A percentile compares a stretch with the other conserved stretches of the same genome.
Evolutionary conservation across 2,888 invertebrate genomes (phyloP).

Genomic region (Helleia helle): DNA sequence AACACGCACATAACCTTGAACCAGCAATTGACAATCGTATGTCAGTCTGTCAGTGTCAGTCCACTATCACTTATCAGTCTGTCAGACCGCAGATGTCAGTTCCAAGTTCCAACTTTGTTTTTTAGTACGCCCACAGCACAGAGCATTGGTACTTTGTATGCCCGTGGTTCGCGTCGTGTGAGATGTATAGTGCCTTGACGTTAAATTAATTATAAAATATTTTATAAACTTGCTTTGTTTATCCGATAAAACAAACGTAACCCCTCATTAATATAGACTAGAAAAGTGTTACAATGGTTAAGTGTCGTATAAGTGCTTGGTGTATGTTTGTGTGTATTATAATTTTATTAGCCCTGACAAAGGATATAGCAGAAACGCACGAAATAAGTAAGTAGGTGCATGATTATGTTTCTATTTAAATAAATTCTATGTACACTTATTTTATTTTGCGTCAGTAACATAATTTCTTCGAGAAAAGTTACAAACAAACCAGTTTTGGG

Average conservation of each 20-base stretch:
- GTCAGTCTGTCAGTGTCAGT: no score
- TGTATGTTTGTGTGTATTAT: constrained; percentile 47
- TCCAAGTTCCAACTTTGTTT: no score
- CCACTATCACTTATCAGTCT: no score
- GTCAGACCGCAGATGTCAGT: no score
- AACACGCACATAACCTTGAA: no score
- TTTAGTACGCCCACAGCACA: no score
- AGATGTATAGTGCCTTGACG: constrained; percentile 12
- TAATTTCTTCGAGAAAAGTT: not conserved
- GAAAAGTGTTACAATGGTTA: constrained; percentile 46
- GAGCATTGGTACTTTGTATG: no score
- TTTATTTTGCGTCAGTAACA: not conserved
- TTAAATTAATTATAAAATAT: constrained; percentile 10
- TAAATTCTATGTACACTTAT: no score
- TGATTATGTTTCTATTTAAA: not conserved
- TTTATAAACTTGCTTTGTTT: constrained; percentile 16
- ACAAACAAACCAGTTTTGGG: no score
- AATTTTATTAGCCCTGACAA: constrained; percentile 53
- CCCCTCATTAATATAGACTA: constrained; percentile 14
- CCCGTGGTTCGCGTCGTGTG: constrained; percentile 2
- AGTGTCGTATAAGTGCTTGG: constrained; percentile 42
- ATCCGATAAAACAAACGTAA: constrained; percentile 12
- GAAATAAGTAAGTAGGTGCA: constrained; percentile 44
- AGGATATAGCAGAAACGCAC: constrained; percentile 47
- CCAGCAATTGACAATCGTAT: no score